Evolutionary conservation across 2,797 vertebrate genomes (phyloP), one percentile per base, ranked within the genome.

Genomic region (Hydrophis major): DNA sequence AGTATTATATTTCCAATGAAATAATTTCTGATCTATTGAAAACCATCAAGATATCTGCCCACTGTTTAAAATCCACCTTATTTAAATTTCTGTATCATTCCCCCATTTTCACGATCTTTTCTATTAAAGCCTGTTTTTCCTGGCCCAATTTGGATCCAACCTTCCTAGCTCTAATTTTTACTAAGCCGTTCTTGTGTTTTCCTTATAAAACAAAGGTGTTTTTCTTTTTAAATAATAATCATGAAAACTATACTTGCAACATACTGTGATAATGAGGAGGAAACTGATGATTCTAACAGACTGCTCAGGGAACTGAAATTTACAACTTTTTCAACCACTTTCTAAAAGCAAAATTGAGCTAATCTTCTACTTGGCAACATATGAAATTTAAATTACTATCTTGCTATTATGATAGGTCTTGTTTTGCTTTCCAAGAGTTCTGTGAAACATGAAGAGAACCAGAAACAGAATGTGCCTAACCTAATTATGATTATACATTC

Each of bases 401-500:
- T 88, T 50, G 86, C 63, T 69, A 56, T 69, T 89, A 86, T 89
- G 87, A 91, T 93, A 91, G 87, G 18, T 89, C 91, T 93, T 89
- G 87, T 91, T 93, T 89, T 86, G 69, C 6, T 89, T 93, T 86
- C 32, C 90, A 91, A 91, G 87, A 63, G 69, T 89, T 86, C 69
- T 86, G 18, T 89, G 90, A 89, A 53, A 93, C 92, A 91, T 89
- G 66, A 93, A 93, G 47, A 89, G 57, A 91, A 93, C 42, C n/a
- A 12, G 66, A 91, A 91, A 32, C 90, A 93, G 47, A 91, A 89
- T 86, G 37, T 56, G 69, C 25, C 69, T 91, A 93, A 89, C 66
- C 69, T 89, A 89, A 91, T 89, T 88, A 83, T 91, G 69, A 91
- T 93, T 66, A 83, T 91, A 93, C 89, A 89, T 91, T 89, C 90